Evolutionary conservation across 2,113 vertebrate species (phyloP).

Genomic region (Chionodraco myersi): DNA sequence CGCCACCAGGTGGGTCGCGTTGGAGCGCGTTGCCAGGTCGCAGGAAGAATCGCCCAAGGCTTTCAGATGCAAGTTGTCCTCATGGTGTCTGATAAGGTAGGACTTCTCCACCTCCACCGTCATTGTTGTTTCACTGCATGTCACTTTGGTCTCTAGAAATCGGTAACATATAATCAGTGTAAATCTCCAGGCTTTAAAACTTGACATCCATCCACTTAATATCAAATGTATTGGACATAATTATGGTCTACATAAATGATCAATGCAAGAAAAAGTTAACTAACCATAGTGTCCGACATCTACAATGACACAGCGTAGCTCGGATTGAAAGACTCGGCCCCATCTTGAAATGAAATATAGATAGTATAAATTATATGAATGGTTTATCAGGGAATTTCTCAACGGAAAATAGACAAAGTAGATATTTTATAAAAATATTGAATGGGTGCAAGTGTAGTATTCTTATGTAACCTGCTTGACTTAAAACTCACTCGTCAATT

Average conservation of each 20-base stretch:
- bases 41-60: conserved; percentile 47
- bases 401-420: too few species aligned
- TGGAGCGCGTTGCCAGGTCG: conserved; percentile 52
- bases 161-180: not conserved
- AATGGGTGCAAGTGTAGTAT: too few species aligned
- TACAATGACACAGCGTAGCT: conserved; percentile 67
- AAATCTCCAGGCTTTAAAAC: not conserved
- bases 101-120: conserved; percentile 56
- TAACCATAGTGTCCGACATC: conserved; percentile 49
- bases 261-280: not conserved
- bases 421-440: too few species aligned
- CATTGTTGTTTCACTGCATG: conserved; percentile 64
- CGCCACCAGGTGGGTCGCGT: conserved; percentile 47
- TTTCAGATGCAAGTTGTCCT: conserved; percentile 57
- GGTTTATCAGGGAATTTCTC: too few species aligned
- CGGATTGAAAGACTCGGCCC: conserved; percentile 51
- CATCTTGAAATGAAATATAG: not conserved
- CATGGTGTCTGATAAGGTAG: conserved; percentile 39
- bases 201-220: not conserved
- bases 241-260: not conserved
- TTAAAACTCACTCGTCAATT: conserved; percentile 40
- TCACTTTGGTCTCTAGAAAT: conserved; percentile 34
- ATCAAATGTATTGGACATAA: not conserved
- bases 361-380: not conserved
- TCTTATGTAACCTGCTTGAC: too few species aligned